Conservation (phyloP, 2,888 invertebrate genomes). For the Zhengitettix transpicula region DNA sequence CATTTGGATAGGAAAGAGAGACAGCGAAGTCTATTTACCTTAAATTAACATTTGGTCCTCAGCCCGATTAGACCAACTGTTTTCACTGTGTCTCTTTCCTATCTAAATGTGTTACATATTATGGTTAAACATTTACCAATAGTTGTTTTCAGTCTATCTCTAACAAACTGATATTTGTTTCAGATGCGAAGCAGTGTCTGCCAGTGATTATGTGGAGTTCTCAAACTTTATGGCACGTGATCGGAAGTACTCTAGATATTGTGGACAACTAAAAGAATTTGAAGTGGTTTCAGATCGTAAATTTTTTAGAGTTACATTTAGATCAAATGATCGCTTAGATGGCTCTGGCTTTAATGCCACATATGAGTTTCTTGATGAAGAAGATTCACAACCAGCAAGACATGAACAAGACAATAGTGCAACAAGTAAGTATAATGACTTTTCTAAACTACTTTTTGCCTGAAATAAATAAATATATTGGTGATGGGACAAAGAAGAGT, state of each 20-base stretch:
- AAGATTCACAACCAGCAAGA: slow-evolving; percentile 37
- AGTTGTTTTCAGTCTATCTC: background rate
- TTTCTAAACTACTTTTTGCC: too few relatives aligned
- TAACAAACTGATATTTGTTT: background rate
- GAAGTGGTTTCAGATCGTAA: slow-evolving; percentile 74
- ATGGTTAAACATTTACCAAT: too few relatives aligned
- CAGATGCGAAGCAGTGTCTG: slow-evolving; percentile 80
- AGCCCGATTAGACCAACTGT: too few relatives aligned
- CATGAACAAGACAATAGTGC: slow-evolving; percentile 12
- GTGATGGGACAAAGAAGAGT: too few relatives aligned
- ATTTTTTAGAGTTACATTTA: slow-evolving; percentile 88
- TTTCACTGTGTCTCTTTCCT: too few relatives aligned
- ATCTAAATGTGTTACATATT: too few relatives aligned
- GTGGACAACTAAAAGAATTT: slow-evolving; percentile 69
- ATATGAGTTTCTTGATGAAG: slow-evolving; percentile 67
- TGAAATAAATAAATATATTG: too few relatives aligned
- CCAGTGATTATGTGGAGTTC: slow-evolving; percentile 92
- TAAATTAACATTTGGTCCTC: too few relatives aligned
- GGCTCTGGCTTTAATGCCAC: slow-evolving; percentile 87
- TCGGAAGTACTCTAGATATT: slow-evolving; percentile 73
- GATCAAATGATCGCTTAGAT: slow-evolving; percentile 85
- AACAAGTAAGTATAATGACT: background rate
- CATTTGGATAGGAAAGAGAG: too few relatives aligned
- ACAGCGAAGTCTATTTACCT: too few relatives aligned
- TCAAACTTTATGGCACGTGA: slow-evolving; percentile 86